Evolutionary conservation across 2,797 vertebrate species (phyloP), one percentile per base, ranked within the genome.

Genomic region (Tamandua tetradactyla): DNA sequence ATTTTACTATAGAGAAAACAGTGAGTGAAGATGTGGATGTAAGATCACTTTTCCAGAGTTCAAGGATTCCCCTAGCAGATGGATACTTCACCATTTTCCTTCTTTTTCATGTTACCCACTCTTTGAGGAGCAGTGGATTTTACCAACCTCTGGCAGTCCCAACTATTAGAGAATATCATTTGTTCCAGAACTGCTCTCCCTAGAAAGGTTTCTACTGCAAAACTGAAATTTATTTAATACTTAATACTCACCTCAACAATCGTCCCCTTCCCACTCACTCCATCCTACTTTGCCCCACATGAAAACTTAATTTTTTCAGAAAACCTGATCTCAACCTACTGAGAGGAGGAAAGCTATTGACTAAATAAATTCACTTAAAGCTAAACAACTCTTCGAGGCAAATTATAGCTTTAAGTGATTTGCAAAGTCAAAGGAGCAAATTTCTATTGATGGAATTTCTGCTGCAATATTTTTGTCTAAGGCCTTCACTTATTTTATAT

Each of bases 241-340:
- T 32, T 57, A 59, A 37, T 25, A 4, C 7, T 27, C 66, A 61
- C 40, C 42, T 91, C 64, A 47, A 2, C 68, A 18, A 13, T 32
- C 37, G n/a, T 89, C 32, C 32, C 61, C 44, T 79, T 86, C 68
- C 27, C 35, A 74, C 27, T 62, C 52, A 64, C n/a, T 37, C 74
- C 72, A 87, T 55, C 37, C 47, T 59, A 49, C 11, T 23, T 25
- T 13, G 47, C 10, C 47, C 25, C 47, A n/a, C 55, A 6, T 62
- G 40, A 82, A 61, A 82, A 89, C 23, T 12, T 40, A 57, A 27
- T 17, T 61, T 4, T n/a, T 32, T 85, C 62, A 85, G 44, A 14
- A 93, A 95, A 86, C 42, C 15, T 93, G 68, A 52, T 71, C 75
- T 81, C 64, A 64, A 27, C 17, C 44, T 89, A 55, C 42, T 47